Evolutionary conservation across 2,113 vertebrate genomes (phyloP).

Genomic region (Hirundichthys speculiger): DNA sequence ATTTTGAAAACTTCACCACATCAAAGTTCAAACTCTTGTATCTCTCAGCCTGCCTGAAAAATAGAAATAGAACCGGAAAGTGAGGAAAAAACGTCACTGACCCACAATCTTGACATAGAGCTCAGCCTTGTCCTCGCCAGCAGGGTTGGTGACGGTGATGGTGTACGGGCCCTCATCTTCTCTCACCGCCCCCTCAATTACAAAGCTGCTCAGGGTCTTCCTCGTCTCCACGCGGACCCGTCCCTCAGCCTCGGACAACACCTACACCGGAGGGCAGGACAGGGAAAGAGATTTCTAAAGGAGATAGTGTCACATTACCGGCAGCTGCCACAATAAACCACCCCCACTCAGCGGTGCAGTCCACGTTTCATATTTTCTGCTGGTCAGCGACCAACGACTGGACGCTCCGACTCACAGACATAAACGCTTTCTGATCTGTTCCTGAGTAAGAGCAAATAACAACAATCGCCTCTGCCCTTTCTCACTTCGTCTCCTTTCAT

Average conservation of each 20-base stretch:
- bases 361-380: slow-evolving; percentile 15
- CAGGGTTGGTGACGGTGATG: slow-evolving; percentile 87
- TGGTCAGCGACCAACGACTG: slow-evolving; percentile 16
- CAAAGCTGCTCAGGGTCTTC: slow-evolving; percentile 83
- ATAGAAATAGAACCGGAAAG: background rate
- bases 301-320: background rate
- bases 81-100: slow-evolving; percentile 58
- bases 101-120: slow-evolving; percentile 86
- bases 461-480: background rate
- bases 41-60: too few species aligned
- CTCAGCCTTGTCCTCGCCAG: slow-evolving; percentile 85
- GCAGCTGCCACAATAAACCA: slow-evolving; percentile 24
- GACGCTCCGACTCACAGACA: slow-evolving; percentile 38
- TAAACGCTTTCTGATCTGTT: slow-evolving; percentile 8
- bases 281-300: background rate
- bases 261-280: slow-evolving; percentile 63
- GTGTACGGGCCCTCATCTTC: slow-evolving; percentile 83
- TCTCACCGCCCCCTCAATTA: slow-evolving; percentile 86
- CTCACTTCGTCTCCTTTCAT: slow-evolving; percentile 81
- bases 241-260: slow-evolving; percentile 77
- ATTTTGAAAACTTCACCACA: too few species aligned
- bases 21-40: too few species aligned
- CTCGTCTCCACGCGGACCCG: slow-evolving; percentile 81
- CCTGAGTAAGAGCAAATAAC: slow-evolving; percentile 5
- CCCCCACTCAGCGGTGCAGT: slow-evolving; percentile 19